Evolutionary conservation across 2,888 invertebrate species (phyloP).

Genomic region (Acanthosepion lycidas): DNA sequence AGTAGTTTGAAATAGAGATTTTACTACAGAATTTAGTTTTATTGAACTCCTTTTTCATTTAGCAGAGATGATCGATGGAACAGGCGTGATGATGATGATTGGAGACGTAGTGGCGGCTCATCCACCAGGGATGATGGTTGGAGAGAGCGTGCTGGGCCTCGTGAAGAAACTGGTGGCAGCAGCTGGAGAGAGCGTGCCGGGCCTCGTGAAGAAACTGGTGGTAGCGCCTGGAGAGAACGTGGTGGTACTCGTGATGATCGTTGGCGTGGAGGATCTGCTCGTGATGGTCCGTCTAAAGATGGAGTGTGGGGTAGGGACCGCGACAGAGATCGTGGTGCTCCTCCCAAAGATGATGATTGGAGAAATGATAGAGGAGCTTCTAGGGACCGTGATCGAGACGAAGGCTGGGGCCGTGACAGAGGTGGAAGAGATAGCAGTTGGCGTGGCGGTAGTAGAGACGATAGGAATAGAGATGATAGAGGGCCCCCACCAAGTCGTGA

Average conservation of each 20-base stretch:
- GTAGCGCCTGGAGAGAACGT: conserved; percentile 44
- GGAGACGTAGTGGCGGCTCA: conserved; percentile 43
- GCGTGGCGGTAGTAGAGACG: not conserved
- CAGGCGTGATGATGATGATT: conserved; percentile 45
- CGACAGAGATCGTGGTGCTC: conserved; percentile 43
- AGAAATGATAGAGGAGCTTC: not conserved
- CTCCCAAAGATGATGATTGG: conserved; percentile 13
- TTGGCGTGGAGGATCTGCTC: conserved; percentile 41
- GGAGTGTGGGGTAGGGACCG: conserved; percentile 46
- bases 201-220: conserved; percentile 51
- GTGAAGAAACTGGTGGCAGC: conserved; percentile 52
- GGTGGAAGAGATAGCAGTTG: not conserved
- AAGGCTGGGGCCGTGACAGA: not conserved
- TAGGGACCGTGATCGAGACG: conserved; percentile 4
- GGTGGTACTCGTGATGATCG: not conserved
- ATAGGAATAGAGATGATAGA: conserved; percentile 38
- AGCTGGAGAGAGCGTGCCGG: conserved; percentile 54
- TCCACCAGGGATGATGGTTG: conserved; percentile 48
- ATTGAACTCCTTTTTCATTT: not conserved
- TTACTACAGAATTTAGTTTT: not conserved
- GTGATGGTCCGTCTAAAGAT: conserved; percentile 49
- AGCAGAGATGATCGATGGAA: conserved; percentile 48
- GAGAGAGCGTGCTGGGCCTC: conserved; percentile 51
- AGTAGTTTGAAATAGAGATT: no score
- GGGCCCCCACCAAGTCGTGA: conserved; percentile 37